Evolutionary conservation across 1,140 invertebrate species (phyloP), one percentile per base, ranked within the genome.

Genomic region (Solen grandis): DNA sequence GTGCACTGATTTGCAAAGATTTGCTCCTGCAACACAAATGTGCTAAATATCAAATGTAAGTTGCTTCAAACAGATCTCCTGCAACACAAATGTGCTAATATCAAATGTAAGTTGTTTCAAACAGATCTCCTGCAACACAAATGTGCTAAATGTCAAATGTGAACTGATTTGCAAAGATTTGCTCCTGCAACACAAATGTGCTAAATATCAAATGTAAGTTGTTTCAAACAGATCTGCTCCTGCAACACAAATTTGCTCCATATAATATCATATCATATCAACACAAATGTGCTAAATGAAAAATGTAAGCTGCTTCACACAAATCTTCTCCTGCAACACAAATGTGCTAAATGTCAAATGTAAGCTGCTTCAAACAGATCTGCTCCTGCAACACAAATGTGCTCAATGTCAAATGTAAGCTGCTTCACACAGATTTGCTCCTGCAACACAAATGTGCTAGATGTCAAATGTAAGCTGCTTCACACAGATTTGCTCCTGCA

Each of bases 281-380:
- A n/a, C n/a, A n/a, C n/a, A n/a, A n/a, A n/a, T n/a, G 54, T 95
- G 95, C 89, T 96, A 96, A 38, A 96, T 94, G 89, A 96, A 96
- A 87, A 96, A 95, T 46, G 95, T 96, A 76, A 95, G 92, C 85
- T 96, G 96, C 50, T 94, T 94, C 19, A 91, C 88, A 66, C 85
- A 87, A 41, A 90, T 82, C 54, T n/a, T n/a, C n/a, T 81, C 79
- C 84, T 85, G 65, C 29, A 41, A 60, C 19, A 16, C n/a, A n/a
- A n/a, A n/a, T n/a, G 54, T 95, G 95, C 89, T 96, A 38, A n/a
- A 96, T 94, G 89, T 96, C 96, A 87, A 96, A 95, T 46, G 95
- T 96, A 76, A 95, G 92, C 85, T 96, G 96, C 50, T 94, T 94
- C 19, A 91, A 87, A 66, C 85, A 87, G 41, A 90, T 63, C 54